Base-by-base conservation (phyloP, 2,797 vertebrate genomes). In the Ctenopoma kingsleyae region DNA sequence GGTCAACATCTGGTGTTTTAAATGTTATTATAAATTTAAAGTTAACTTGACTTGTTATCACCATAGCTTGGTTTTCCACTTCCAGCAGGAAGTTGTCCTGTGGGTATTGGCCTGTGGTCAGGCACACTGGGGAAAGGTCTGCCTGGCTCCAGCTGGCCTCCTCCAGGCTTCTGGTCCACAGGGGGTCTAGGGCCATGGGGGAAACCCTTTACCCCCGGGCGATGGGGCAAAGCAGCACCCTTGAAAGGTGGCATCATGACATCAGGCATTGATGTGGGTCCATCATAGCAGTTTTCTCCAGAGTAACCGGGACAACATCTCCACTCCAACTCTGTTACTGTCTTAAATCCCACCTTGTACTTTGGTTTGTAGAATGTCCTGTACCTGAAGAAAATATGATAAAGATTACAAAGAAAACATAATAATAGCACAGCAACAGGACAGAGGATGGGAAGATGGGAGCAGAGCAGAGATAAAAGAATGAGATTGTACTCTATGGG, bases 261-360 rank as follows among this genome's bases (percentile, higher is more conserved):
- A 17, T 95, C 93, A 0, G 94, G 94, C 0, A 93, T 89, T 23
- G 96, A 93, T 0, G 94, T 94, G 0, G 96, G 93, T 57, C 94
- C 96, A 57, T 97, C 95, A 0, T 94, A 88, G 76, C 98, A 99
- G 73, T 90, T 93, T 86, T 98, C 95, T 74, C 98, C 98, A 55
- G 95, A 88, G 85, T 92, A 94, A 32, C 98, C 96, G 0, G 97
- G 98, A 74, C 98, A 99, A 76, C 98, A 99, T 40, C 95, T 95
- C 98, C 98, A 99, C 85, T 97, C 95, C 32, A 99, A 91, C 71
- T 99, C 96, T 0, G 97, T 98, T 88, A 99, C 96, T 0, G 94
- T 95, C 88, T 98, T 99, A 84, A 95, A 95, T 43, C 97, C 97
- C 35, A 97, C 91, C 87, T 97, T 99, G 91, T 99, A 99, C 35